Conservation (phyloP, 2,797 vertebrate genomes). For the Eulemur mongoz region DNA sequence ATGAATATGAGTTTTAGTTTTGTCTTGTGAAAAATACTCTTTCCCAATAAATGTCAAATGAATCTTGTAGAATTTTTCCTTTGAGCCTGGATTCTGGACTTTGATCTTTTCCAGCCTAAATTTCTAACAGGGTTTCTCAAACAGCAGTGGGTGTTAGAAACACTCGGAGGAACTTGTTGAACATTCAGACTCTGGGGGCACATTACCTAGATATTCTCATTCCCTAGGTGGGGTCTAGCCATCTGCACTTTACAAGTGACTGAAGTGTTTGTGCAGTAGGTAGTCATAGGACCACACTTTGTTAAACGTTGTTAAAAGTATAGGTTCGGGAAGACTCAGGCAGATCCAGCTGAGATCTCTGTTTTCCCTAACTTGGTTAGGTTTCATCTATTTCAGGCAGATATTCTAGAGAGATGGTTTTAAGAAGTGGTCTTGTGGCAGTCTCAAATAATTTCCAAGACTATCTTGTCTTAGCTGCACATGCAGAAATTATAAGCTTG, state of each 20-base stretch:
- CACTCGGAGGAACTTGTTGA: not conserved
- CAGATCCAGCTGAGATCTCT: not conserved
- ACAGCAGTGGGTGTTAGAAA: not conserved
- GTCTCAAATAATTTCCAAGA: not conserved
- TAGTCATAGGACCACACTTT: not conserved
- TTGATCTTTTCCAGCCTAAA: not conserved
- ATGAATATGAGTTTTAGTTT: conserved; percentile 24
- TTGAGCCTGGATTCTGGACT: conserved; percentile 33
- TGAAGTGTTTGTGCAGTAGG: not conserved
- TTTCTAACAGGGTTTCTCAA: conserved; percentile 37
- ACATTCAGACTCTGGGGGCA: not conserved
- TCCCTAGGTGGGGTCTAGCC: not conserved
- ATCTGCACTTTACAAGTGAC: not conserved
- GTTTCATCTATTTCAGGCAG: not conserved
- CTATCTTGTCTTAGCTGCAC: not conserved
- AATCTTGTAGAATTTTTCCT: not conserved
- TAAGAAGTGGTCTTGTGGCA: not conserved
- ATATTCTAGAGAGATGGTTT: not conserved
- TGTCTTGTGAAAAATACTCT: not conserved
- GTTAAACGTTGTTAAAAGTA: not conserved
- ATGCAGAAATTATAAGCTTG: not conserved
- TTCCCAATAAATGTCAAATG: conserved; percentile 8
- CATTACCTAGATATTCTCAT: not conserved
- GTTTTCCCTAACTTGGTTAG: not conserved
- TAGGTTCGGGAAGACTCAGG: not conserved